Percentiles rank a stretch among this genome's conserved stretches.
These are phyloP conservation scores for Metopolophium dirhodum DNA, from an alignment of 1,140 invertebrate species.

Conservation along the genomic window DNA sequence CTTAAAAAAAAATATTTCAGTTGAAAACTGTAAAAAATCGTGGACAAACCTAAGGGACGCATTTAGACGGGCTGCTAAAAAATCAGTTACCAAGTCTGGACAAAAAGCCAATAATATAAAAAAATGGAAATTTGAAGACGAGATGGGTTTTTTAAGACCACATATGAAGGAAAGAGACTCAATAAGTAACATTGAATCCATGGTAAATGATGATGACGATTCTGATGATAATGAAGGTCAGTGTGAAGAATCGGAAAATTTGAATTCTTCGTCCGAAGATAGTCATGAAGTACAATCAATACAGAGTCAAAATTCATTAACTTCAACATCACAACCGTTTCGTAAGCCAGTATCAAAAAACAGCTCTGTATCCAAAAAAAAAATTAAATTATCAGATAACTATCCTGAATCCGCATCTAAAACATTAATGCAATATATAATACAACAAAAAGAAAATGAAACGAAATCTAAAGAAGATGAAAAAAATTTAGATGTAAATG, in stretches of 20 bases:
- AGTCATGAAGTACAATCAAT: neutral
- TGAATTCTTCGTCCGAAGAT: neutral
- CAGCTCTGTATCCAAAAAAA: neutral
- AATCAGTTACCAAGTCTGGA: neutral
- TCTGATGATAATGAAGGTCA: neutral
- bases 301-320: neutral
- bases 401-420: neutral
- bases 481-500: neutral
- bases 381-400: neutral
- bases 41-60: neutral
- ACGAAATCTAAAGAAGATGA: neutral
- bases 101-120: neutral
- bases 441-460: slow-evolving; percentile 21
- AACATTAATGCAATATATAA: neutral
- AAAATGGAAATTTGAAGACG: slow-evolving; percentile 21
- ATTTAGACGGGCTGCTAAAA: neutral
- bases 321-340: neutral
- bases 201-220: neutral
- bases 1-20: too few species aligned
- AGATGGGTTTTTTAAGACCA: neutral
- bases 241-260: neutral
- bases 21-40: too few species aligned
- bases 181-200: neutral
- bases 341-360: neutral
- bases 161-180: neutral